Percentiles rank a stretch among this genome's conserved stretches.
These are phyloP conservation scores for Catonia carolina DNA, from an alignment of 2,888 invertebrate species.

Conservation along the genomic window DNA sequence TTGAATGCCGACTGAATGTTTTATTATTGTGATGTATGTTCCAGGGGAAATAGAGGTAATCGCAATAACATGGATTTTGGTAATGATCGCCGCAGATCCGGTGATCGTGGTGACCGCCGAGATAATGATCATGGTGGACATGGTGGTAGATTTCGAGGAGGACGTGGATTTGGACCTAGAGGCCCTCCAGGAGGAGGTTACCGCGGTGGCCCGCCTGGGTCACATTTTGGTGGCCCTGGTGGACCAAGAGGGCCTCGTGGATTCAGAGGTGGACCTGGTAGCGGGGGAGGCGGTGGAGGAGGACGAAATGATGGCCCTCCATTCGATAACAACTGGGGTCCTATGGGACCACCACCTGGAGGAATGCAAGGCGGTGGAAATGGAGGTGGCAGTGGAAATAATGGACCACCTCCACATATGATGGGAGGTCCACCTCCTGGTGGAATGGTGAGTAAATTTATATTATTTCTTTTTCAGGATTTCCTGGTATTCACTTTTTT, in stretches of 20 bases:
- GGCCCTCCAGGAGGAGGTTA: slow-evolving; percentile 39
- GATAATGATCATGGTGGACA: slow-evolving; percentile 39
- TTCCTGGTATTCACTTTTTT: not conserved
- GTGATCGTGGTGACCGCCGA: slow-evolving; percentile 2
- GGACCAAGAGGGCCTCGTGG: slow-evolving; percentile 46
- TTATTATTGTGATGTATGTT: not conserved
- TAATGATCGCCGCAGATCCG: slow-evolving; percentile 35
- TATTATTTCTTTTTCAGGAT: not conserved
- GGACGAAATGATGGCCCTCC: no score
- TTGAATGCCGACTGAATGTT: no score
- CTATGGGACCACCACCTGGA: slow-evolving; percentile 42
- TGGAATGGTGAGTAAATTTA: slow-evolving; percentile 31
- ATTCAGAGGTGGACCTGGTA: slow-evolving; percentile 46
- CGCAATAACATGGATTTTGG: slow-evolving; percentile 28
- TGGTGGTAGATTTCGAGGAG: slow-evolving; percentile 46
- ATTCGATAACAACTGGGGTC: slow-evolving; percentile 65
- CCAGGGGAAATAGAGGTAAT: slow-evolving; percentile 20
- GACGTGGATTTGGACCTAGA: slow-evolving; percentile 36
- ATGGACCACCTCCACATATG: slow-evolving; percentile 46
- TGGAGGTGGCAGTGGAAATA: slow-evolving; percentile 43
- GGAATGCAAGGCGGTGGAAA: slow-evolving; percentile 19
- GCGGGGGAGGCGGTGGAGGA: slow-evolving; percentile 47
- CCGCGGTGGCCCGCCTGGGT: slow-evolving; percentile 46
- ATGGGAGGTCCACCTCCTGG: slow-evolving; percentile 37
- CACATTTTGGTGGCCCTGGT: slow-evolving; percentile 41